Evolutionary conservation across 2,113 vertebrate species (phyloP), one percentile per base, ranked within the genome.

Genomic region (Mus pahari): DNA sequence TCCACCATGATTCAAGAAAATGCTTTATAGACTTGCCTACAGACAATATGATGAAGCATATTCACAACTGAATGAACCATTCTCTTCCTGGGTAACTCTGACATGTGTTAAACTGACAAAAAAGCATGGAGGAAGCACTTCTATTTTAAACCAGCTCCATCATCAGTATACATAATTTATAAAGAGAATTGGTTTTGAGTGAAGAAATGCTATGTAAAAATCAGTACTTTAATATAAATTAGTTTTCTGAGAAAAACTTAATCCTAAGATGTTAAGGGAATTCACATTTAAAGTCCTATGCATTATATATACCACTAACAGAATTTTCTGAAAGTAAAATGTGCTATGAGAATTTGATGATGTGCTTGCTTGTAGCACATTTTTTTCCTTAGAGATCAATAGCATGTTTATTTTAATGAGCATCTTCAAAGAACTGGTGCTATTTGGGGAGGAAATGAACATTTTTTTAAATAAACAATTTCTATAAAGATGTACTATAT

Each of bases 241-340:
- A 91, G 62, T 77, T 94, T 92, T 92, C 60, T 94, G 28, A 77
- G 84, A 88, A 89, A 74, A 89, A 77, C 24, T 53, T 89, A 74
- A 74, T 81, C 48, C n/a, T 81, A 42, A 94, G 81, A 39, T 2
- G 9, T 75, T 74, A 62, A 77, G 50, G 50, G 50, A 36, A 84
- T 45, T 92, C 26, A 94, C 3, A 7, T 83, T 91, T 70, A 88
- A 94, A 91, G 42, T 70, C 16, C 13, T 77, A 70, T 71, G 53
- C 50, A 89, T 94, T 77, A 92, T 91, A 39, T 45, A 77, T 92
- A 92, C 36, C 42, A 89, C 55, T 78, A 92, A 94, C 7, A 9
- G 48, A 71, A 62, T n/a, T 42, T 62, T 83, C 89, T 92, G n/a
- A 88, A 88, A 75, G 17, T 83, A 42, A 83, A 82, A 84, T 71